These are phyloP conservation scores for Halcyon badia DNA, from an alignment of 2,797 vertebrate species.

Conservation along the genomic window DNA sequence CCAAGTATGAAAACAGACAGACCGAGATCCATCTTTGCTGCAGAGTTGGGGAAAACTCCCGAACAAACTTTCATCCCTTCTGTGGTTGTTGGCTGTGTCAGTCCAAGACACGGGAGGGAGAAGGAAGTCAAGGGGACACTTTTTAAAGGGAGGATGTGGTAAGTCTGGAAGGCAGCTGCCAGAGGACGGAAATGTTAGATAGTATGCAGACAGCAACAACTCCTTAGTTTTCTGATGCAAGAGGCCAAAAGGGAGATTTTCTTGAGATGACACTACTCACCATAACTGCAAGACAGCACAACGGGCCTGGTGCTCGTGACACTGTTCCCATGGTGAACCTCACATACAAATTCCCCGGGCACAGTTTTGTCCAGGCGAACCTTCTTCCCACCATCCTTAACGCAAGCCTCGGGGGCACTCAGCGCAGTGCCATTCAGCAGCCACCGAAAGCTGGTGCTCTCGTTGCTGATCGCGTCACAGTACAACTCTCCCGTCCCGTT, in stretches of 20 bases:
- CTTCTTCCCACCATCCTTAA: constrained; percentile 54
- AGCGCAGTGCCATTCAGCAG: background rate
- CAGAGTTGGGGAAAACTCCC: background rate
- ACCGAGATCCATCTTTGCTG: background rate
- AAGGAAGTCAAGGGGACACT: background rate
- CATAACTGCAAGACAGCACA: constrained; percentile 32
- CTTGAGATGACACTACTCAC: background rate
- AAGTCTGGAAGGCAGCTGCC: background rate
- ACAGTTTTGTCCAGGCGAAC: constrained; percentile 47
- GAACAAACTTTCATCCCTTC: background rate
- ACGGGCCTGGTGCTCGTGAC: background rate
- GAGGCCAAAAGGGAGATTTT: background rate
- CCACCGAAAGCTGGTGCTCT: constrained; percentile 26
- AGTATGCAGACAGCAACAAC: background rate
- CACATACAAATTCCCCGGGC: constrained; percentile 42
- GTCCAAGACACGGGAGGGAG: background rate
- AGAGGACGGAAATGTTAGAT: background rate
- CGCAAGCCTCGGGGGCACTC: background rate
- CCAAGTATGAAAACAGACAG: background rate
- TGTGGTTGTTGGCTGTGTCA: background rate
- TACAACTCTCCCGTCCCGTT: constrained; percentile 40
- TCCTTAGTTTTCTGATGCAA: background rate
- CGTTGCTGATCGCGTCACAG: background rate
- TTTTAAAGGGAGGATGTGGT: background rate
- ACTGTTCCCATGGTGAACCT: background rate